phyloP scores from a whole-genome alignment of 1,140 invertebrate species.

The Megathymus violae region DNA sequence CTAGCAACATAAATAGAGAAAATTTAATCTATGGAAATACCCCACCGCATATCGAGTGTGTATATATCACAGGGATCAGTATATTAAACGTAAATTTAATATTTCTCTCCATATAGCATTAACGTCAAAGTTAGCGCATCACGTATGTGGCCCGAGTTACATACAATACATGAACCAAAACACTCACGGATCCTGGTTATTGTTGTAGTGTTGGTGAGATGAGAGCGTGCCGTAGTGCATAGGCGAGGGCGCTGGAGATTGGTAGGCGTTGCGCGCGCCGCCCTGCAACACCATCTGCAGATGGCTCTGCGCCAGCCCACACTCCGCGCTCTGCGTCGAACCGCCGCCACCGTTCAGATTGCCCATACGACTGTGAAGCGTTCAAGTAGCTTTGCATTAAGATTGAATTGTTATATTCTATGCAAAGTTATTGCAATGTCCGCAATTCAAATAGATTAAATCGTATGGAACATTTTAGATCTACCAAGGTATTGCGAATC shows the following conservation, averaged over 20 bases:
- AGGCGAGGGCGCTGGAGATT: constrained; percentile 51
- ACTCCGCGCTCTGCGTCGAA: constrained; percentile 27
- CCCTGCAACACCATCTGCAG: constrained; percentile 78
- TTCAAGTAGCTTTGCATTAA: too few relatives aligned
- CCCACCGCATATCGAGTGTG: too few relatives aligned
- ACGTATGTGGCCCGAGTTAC: too few relatives aligned
- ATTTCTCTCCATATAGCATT: too few relatives aligned
- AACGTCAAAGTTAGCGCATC: too few relatives aligned
- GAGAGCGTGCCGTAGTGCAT: constrained; percentile 58
- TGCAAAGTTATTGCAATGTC: too few relatives aligned
- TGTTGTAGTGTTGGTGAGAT: constrained; percentile 59
- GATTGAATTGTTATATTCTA: too few relatives aligned
- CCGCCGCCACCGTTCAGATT: constrained; percentile 62
- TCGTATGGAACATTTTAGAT: too few relatives aligned
- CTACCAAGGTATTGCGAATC: too few relatives aligned
- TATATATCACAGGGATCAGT: background rate
- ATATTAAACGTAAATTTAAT: background rate
- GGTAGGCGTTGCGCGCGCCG: constrained; percentile 55
- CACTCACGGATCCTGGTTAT: constrained; percentile 59
- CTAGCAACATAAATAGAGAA: too few relatives aligned
- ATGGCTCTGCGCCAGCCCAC: constrained; percentile 57
- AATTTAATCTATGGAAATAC: too few relatives aligned
- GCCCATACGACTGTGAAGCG: constrained; percentile 53
- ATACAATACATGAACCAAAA: background rate
- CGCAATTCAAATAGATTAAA: too few relatives aligned